Evolutionary conservation across 2,113 vertebrate genomes (phyloP), one percentile per base, ranked within the genome.

Genomic region (Gnathonemus echidnorhynchus): DNA sequence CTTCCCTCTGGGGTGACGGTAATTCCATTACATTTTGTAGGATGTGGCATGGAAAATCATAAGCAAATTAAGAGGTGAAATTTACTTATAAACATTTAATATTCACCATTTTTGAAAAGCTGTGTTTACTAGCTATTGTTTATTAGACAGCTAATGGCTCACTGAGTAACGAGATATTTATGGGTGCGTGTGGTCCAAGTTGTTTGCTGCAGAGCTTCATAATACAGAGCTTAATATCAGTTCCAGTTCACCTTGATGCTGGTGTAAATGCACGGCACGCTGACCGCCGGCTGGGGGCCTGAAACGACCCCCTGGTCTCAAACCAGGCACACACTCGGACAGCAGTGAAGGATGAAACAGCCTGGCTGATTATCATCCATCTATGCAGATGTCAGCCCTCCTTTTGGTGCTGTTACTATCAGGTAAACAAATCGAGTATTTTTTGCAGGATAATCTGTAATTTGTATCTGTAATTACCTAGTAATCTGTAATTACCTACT

Each of bases 21-120:
- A 92, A 94, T 95, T 93, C 31, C 86, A 53, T 87, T 87, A 87
- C 24, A 45, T 92, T 93, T 92, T 88, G 31, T 74, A 66, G 31
- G 83, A 88, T 84, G 90, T 45, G 19, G 89, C 45, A 86, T 90
- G 15, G 88, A 70, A 88, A 86, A 90, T 92, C 90, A 92, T 89
- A 91, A 84, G 87, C 89, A 88, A 91, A 92, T 74, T 90, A 92
- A 90, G 87, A 48, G 87, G 62, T 92, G 77, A 88, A 93, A 90
- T 92, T 31, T 83, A 90, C 92, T 92, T 90, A 83, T 3, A 52
- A 87, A 53, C 86, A 87, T 89, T 80, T 52, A 86, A 77, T 93
- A 7, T 91, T 90, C 93, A 91, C 87, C 90, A 86, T 42, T 53
- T 87, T 87, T 53, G 27, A 87, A 49, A 53, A 56, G n/a, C 83